phyloP scores from a whole-genome alignment of 2,888 invertebrate species.

The Amiota mariae region DNA sequence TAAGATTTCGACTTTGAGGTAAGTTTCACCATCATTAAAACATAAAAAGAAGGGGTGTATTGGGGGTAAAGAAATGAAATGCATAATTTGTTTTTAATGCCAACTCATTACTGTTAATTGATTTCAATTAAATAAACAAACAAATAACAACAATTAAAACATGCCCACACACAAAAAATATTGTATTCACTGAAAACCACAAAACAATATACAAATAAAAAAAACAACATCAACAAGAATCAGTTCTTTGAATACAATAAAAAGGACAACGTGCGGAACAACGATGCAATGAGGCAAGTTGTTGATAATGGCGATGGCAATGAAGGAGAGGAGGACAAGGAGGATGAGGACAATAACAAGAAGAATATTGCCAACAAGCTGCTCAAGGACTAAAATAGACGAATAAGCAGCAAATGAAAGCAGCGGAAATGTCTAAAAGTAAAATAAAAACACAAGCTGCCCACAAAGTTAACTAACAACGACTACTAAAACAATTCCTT shows the following conservation, averaged over 20 bases:
- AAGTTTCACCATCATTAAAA: too few species aligned
- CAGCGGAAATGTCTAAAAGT: slow-evolving; percentile 56
- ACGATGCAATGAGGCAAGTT: neutral
- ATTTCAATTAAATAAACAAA: slow-evolving; percentile 72
- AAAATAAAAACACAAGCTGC: slow-evolving; percentile 42
- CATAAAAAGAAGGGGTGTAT: neutral
- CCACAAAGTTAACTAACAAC: slow-evolving; percentile 21
- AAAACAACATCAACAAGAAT: slow-evolving; percentile 38
- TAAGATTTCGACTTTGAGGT: too few species aligned
- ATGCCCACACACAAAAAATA: slow-evolving; percentile 43
- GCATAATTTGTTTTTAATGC: slow-evolving; percentile 69
- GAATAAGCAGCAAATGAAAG: neutral
- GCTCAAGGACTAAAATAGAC: neutral
- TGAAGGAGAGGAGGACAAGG: neutral
- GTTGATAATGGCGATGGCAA: neutral
- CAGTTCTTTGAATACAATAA: neutral
- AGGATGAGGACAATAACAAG: too few species aligned
- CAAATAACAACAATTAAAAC: slow-evolving; percentile 63
- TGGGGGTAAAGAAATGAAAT: slow-evolving; percentile 14
- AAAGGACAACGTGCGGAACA: neutral
- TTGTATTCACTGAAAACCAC: neutral
- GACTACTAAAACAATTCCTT: neutral
- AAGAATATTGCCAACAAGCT: neutral
- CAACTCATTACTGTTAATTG: slow-evolving; percentile 73
- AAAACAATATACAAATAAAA: slow-evolving; percentile 37